Evolutionary conservation across 2,797 vertebrate species (phyloP).

Genomic region (Falco peregrinus): DNA sequence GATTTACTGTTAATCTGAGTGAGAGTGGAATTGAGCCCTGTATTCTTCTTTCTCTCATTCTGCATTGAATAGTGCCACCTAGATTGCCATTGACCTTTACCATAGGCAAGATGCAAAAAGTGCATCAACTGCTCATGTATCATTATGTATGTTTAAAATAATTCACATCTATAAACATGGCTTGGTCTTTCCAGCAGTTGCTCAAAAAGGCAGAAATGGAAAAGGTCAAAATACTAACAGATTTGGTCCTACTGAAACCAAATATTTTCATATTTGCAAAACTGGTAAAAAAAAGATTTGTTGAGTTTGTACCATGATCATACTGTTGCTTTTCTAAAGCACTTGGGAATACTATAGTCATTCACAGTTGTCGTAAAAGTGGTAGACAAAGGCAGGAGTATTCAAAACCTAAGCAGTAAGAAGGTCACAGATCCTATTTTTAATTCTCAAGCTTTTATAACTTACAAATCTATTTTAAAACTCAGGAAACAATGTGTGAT

Average conservation of each 20-base stretch:
- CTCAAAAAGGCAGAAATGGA: neutral
- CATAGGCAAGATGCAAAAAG: neutral
- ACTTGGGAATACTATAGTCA: neutral
- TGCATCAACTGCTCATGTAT: neutral
- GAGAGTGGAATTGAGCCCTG: neutral
- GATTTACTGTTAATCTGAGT: neutral
- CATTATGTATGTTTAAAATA: neutral
- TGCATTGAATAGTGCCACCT: neutral
- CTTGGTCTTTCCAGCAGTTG: neutral
- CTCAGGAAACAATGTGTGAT: neutral
- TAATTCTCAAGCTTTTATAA: neutral
- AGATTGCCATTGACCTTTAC: neutral
- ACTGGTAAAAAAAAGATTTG: neutral
- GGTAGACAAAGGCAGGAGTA: neutral
- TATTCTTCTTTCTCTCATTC: neutral
- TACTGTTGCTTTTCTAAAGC: neutral
- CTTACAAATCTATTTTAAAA: neutral
- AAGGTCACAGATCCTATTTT: neutral
- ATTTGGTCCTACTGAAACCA: neutral
- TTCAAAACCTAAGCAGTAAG: neutral
- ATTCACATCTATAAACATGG: neutral
- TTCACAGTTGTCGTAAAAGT: neutral
- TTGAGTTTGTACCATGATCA: neutral
- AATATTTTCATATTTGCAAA: neutral
- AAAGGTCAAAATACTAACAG: neutral